Conservation (phyloP, 2,888 invertebrate species). For the Oxytorus armatus region DNA sequence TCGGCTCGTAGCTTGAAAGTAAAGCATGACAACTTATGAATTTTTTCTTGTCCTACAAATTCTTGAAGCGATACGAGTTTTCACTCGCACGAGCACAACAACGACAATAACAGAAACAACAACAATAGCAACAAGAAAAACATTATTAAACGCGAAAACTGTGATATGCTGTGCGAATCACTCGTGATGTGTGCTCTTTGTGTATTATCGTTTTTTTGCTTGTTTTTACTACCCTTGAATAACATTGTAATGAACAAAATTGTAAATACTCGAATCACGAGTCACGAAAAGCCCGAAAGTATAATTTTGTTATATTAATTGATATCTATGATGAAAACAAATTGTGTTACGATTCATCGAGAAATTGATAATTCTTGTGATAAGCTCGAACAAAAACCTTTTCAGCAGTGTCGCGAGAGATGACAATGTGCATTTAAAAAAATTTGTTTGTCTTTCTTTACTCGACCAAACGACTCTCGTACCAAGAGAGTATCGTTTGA, state of each 20-base stretch:
- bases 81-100: constrained; percentile 2
- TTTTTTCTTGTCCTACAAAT: constrained; percentile 71
- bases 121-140: too few relatives aligned
- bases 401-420: constrained; percentile 14
- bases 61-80: constrained; percentile 55
- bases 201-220: constrained; percentile 7
- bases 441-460: constrained; percentile 12
- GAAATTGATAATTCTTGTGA: constrained; percentile 7
- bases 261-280: neutral
- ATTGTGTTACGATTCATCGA: neutral
- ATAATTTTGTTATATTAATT: neutral
- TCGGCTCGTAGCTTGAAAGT: constrained; percentile 83
- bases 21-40: constrained; percentile 82
- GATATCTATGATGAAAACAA: neutral
- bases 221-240: neutral
- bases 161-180: constrained; percentile 36
- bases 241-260: neutral
- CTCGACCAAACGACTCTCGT: constrained; percentile 25
- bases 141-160: neutral
- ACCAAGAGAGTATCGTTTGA: constrained; percentile 31
- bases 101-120: neutral
- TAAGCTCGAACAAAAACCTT: constrained; percentile 12
- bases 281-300: neutral
- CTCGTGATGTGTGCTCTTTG: constrained; percentile 40
- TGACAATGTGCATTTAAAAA: constrained; percentile 40